A percentile compares a stretch with the other conserved stretches of the same genome.
Evolutionary conservation across 2,888 invertebrate genomes (phyloP).

Genomic region (Cryptophagus acutangulus): DNA sequence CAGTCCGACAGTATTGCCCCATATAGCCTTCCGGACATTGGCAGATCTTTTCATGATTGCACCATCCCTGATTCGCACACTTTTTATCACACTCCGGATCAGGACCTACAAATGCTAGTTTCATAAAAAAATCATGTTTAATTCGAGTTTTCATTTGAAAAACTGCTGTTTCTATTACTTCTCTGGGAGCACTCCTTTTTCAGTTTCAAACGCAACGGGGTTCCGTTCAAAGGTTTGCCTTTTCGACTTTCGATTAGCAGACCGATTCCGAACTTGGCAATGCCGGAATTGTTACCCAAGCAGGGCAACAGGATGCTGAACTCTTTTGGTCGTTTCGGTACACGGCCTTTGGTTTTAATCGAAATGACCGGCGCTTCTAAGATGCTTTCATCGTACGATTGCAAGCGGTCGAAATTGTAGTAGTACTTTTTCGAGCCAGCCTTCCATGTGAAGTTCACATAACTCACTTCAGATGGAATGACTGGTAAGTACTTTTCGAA

Average conservation of each 20-base stretch:
- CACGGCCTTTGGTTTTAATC: conserved; percentile 77
- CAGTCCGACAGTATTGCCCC: conserved; percentile 85
- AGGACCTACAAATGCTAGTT: conserved; percentile 55
- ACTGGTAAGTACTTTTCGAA: conserved; percentile 85
- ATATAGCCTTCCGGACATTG: conserved; percentile 87
- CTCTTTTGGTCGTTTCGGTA: conserved; percentile 83
- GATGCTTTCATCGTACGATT: conserved; percentile 78
- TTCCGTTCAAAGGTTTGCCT: conserved; percentile 76
- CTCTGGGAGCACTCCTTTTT: conserved; percentile 92
- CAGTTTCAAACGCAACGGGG: conserved; percentile 78
- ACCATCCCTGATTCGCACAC: conserved; percentile 80
- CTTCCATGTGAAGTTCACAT: conserved; percentile 89
- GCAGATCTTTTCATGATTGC: conserved; percentile 78
- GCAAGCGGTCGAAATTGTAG: conserved; percentile 81
- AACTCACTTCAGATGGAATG: conserved; percentile 87
- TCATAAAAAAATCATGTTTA: conserved; percentile 13
- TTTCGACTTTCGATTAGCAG: conserved; percentile 76
- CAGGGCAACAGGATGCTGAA: conserved; percentile 86
- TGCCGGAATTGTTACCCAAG: conserved; percentile 80
- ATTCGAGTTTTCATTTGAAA: conserved; percentile 7
- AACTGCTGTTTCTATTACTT: conserved; percentile 53
- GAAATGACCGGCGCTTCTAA: conserved; percentile 83
- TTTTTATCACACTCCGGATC: conserved; percentile 87
- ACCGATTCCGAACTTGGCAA: conserved; percentile 83
- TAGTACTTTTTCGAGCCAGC: conserved; percentile 74